Percentiles rank a stretch among this genome's conserved stretches.
Conservation (phyloP, 2,888 invertebrate species). For the Lasioglossum morio region DNA sequence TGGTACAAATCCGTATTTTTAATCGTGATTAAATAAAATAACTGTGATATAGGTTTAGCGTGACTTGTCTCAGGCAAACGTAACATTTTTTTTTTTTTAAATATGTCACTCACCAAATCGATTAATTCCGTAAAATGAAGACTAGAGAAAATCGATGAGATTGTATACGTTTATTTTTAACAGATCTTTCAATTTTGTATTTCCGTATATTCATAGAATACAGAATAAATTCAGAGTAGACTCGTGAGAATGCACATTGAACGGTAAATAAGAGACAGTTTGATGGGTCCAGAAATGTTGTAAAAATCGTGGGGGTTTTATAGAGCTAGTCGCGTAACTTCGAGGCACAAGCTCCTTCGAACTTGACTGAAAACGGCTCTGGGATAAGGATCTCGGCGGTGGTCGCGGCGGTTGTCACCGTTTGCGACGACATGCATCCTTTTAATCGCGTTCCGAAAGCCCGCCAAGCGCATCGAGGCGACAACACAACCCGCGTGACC, state of each 20-base stretch:
- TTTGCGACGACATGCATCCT: slow-evolving; percentile 63
- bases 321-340: background rate
- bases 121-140: no score
- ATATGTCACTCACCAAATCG: no score
- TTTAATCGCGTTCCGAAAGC: slow-evolving; percentile 76
- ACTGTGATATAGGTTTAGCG: no score
- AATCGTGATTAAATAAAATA: no score
- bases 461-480: slow-evolving; percentile 80
- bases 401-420: slow-evolving; percentile 63
- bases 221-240: no score
- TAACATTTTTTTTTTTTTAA: no score
- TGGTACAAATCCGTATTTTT: no score
- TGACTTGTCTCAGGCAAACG: no score
- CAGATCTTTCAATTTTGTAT: no score
- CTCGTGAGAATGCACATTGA: no score
- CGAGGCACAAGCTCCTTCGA: background rate
- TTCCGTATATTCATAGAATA: no score
- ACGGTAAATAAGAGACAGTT: background rate
- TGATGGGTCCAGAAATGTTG: background rate
- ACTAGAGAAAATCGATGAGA: background rate
- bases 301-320: background rate
- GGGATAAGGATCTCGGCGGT: slow-evolving; percentile 64
- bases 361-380: background rate
- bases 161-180: background rate
- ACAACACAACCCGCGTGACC: slow-evolving; percentile 66